Evolutionary conservation across 2,888 invertebrate species (phyloP).

Genomic region (Lasioglossum malachurum): DNA sequence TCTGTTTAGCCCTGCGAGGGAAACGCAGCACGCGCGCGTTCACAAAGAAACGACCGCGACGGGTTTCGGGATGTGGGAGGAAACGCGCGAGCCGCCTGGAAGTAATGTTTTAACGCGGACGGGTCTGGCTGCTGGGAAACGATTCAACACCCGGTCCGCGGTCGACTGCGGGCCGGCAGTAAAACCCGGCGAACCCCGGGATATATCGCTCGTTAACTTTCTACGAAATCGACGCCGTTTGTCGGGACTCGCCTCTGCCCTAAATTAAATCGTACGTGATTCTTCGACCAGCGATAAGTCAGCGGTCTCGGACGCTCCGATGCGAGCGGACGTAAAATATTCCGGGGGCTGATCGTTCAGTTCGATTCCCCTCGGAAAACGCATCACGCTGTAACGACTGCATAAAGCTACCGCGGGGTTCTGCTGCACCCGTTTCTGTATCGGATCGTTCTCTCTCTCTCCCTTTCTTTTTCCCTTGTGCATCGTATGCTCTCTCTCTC

Average conservation of each 20-base stretch:
- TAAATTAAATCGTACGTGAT: neutral
- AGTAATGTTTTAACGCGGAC: slow-evolving; percentile 13
- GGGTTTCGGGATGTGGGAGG: neutral
- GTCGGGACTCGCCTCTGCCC: neutral
- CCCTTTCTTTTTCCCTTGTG: neutral
- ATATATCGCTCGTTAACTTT: slow-evolving; percentile 11
- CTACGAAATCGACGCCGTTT: neutral
- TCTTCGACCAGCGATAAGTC: slow-evolving; percentile 6
- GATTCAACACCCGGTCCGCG: neutral
- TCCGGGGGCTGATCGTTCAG: neutral
- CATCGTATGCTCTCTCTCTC: neutral
- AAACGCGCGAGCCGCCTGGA: neutral
- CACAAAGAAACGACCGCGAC: neutral
- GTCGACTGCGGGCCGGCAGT: neutral
- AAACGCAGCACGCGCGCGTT: neutral
- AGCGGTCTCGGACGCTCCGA: neutral
- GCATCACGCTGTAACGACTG: neutral
- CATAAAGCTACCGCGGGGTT: neutral
- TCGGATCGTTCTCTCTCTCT: neutral
- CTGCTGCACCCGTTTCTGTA: neutral
- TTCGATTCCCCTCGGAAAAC: neutral
- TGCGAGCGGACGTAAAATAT: neutral
- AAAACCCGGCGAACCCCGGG: neutral
- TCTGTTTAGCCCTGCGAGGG: neutral
- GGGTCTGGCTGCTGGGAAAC: neutral